Conservation (phyloP, 2,888 invertebrate genomes). For the Ceramica pisi region DNA sequence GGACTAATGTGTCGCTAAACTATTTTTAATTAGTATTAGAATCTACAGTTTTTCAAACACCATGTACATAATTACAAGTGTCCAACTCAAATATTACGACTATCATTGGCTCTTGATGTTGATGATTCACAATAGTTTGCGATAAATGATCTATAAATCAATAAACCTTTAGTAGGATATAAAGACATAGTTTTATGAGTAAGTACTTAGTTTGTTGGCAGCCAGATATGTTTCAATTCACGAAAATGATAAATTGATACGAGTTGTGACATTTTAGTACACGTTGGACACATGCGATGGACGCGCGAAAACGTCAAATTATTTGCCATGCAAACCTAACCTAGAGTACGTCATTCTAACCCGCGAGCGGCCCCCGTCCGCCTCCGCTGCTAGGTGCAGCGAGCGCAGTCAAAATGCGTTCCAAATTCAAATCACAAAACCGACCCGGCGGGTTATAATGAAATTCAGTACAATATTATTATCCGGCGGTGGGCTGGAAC, state of each 20-base stretch:
- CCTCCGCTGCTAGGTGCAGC: too few species aligned
- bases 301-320: too few species aligned
- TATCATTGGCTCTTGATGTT: conserved; percentile 16
- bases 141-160: conserved; percentile 38
- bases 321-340: too few species aligned
- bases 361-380: too few species aligned
- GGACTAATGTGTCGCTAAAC: too few species aligned
- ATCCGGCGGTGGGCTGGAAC: too few species aligned
- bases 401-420: too few species aligned
- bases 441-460: too few species aligned
- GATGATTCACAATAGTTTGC: conserved; percentile 24
- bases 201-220: background rate
- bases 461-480: too few species aligned
- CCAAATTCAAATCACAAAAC: too few species aligned
- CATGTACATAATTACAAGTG: conserved; percentile 24
- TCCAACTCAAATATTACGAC: conserved; percentile 5
- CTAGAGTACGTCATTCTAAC: too few species aligned
- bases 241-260: background rate
- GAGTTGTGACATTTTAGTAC: background rate
- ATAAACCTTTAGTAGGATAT: background rate
- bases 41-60: conserved; percentile 27
- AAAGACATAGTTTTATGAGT: background rate
- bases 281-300: too few species aligned
- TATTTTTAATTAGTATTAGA: background rate
- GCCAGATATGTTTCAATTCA: background rate